Evolutionary conservation across 2,888 invertebrate species (phyloP).

Genomic region (Laothoe populi): DNA sequence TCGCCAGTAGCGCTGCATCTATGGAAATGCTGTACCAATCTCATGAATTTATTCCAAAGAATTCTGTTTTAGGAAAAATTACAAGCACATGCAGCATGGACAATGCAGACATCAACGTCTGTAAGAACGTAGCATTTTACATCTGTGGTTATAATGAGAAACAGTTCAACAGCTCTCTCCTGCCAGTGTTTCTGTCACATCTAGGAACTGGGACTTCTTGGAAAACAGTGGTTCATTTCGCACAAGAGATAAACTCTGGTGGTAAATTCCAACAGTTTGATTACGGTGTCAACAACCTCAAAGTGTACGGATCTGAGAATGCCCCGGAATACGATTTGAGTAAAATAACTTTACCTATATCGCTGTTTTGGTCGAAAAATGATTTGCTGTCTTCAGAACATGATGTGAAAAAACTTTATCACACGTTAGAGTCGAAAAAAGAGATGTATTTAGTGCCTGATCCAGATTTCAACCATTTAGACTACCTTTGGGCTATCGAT

Average conservation of each 20-base stretch:
- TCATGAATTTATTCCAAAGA: constrained; percentile 89
- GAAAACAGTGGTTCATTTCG: constrained; percentile 89
- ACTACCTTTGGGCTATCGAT: constrained; percentile 88
- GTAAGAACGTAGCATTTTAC: constrained; percentile 89
- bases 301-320: constrained; percentile 79
- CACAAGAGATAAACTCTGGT: constrained; percentile 82
- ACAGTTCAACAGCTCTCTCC: constrained; percentile 87
- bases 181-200: constrained; percentile 89
- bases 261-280: constrained; percentile 88
- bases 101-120: constrained; percentile 83
- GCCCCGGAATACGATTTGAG: constrained; percentile 87
- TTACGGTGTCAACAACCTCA: constrained; percentile 86
- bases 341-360: constrained; percentile 85
- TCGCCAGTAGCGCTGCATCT: constrained; percentile 84
- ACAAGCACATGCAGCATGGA: constrained; percentile 83
- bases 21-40: constrained; percentile 87
- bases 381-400: constrained; percentile 89
- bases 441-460: constrained; percentile 84
- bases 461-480: constrained; percentile 88
- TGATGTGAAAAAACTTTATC: constrained; percentile 83
- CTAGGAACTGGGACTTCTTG: constrained; percentile 91
- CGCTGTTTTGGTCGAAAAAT: constrained; percentile 87
- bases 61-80: constrained; percentile 83
- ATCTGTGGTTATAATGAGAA: constrained; percentile 89
- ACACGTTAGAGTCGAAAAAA: constrained; percentile 72